A percentile compares a stretch with the other conserved stretches of the same genome.
phyloP scores from a whole-genome alignment of 2,888 invertebrate genomes.

The Drosophila mercatorum region DNA sequence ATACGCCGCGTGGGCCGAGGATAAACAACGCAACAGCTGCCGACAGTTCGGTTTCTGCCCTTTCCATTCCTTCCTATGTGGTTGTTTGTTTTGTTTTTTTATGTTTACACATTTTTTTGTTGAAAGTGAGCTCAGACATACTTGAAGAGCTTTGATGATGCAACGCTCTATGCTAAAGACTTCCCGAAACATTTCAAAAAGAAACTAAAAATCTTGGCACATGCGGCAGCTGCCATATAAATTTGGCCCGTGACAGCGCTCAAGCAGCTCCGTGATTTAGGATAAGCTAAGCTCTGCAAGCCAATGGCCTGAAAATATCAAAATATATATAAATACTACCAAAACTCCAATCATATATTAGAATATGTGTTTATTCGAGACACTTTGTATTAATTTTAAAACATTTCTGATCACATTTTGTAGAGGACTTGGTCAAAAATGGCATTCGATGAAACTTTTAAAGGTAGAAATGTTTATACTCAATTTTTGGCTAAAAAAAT shows the following conservation, averaged over 20 bases:
- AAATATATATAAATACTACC: no score
- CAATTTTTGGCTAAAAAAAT: no score
- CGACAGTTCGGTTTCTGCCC: constrained; percentile 4
- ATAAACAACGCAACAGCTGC: constrained; percentile 9
- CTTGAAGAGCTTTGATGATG: constrained; percentile 27
- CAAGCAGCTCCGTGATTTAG: not conserved
- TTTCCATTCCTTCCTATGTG: constrained; percentile 9
- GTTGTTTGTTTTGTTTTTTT: constrained; percentile 13
- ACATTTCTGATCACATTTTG: no score
- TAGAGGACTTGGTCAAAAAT: no score
- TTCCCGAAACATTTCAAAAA: constrained; percentile 3
- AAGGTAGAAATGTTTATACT: no score
- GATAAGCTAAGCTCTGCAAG: not conserved
- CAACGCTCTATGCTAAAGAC: constrained; percentile 14
- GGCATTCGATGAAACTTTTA: no score
- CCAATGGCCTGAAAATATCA: not conserved
- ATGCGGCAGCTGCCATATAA: not conserved
- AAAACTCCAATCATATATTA: no score
- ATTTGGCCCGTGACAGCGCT: not conserved
- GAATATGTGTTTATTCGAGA: no score
- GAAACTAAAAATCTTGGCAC: not conserved
- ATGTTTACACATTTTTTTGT: constrained; percentile 28
- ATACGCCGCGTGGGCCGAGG: constrained; percentile 46
- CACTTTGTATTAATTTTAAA: no score
- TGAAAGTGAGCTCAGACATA: constrained; percentile 45